Evolutionary conservation across 1,140 invertebrate species (phyloP), one percentile per base, ranked within the genome.

Genomic region (Harpegnathos saltator): DNA sequence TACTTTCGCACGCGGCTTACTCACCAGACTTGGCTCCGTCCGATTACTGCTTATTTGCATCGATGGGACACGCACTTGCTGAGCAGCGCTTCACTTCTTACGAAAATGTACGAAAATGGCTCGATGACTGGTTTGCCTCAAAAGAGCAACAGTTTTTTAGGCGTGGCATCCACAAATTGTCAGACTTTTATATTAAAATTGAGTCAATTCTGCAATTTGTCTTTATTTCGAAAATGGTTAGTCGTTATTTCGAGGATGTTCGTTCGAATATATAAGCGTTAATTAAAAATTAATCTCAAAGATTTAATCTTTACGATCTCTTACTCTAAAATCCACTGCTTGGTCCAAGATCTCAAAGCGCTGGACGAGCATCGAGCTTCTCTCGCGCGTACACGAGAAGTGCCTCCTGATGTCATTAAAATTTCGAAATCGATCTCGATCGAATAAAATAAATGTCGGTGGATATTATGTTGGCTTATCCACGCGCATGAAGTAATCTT

Each of bases 401-500:
- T 14, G 0, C 0, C 12, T 62, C 1, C 0, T 24, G 7, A 4
- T 15, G 17, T 7, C 7, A 5, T 26, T 62, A 48, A 59, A 68
- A 50, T 1, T 61, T 15, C 0, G 38, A 54, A 68, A 19, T 15
- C 17, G 11, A 44, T 44, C 12, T 54, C 22, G 33, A 74, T 66
- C 54, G 52, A 33, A 78, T 72, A 71, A 48, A 38, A 33, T 33
- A 66, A 44, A n/a, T 14, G 17, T 62, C 54, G 44, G 26, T 65
- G 14, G 14, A 48, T 7, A 12, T 0, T 22, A 19, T 56, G n/a
- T 11, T 1, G 9, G 48, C 58, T 44, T 66, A 80, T 33, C 65
- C 33, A 52, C 17, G 33, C 26, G 17, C 62, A 58, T 63, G 52
- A 72, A 14, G 48, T 81, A 50, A 72, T 71, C 74, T 75, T 11